Percentiles rank a stretch among this genome's conserved stretches.
phyloP scores from a whole-genome alignment of 1,140 invertebrate genomes.

The Gonioctena quinquepunctata region DNA sequence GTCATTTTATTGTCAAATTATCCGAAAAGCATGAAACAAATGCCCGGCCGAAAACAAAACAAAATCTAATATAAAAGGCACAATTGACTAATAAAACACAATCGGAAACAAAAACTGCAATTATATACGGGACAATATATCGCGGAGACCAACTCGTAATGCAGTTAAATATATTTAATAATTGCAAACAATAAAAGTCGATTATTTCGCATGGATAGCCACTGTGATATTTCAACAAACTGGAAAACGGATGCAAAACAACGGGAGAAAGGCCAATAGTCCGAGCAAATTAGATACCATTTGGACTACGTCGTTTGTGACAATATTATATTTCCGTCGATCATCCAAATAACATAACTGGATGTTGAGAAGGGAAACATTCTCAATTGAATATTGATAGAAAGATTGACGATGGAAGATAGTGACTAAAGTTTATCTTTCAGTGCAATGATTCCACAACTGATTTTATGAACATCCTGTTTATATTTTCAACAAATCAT shows the following conservation, averaged over 20 bases:
- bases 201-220: conserved; percentile 48
- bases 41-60: conserved; percentile 42
- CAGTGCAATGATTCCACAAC: too few species aligned
- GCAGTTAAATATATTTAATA: conserved; percentile 53
- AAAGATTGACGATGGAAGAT: too few species aligned
- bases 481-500: too few species aligned
- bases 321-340: too few species aligned
- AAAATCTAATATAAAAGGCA: conserved; percentile 52
- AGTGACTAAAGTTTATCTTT: too few species aligned
- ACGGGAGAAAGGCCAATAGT: conserved; percentile 32
- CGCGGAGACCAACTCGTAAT: conserved; percentile 39
- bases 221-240: conserved; percentile 34
- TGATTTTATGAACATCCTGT: too few species aligned
- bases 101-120: conserved; percentile 50
- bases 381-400: too few species aligned
- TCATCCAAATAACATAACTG: too few species aligned
- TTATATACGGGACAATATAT: conserved; percentile 51
- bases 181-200: conserved; percentile 52
- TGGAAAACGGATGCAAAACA: conserved; percentile 35
- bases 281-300: too few species aligned
- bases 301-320: too few species aligned
- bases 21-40: conserved; percentile 47
- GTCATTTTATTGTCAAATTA: conserved; percentile 49
- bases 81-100: conserved; percentile 51
- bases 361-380: too few species aligned